These are phyloP conservation scores for Nylanderia fulva DNA, from an alignment of 1,140 invertebrate species.

Conservation along the genomic window DNA sequence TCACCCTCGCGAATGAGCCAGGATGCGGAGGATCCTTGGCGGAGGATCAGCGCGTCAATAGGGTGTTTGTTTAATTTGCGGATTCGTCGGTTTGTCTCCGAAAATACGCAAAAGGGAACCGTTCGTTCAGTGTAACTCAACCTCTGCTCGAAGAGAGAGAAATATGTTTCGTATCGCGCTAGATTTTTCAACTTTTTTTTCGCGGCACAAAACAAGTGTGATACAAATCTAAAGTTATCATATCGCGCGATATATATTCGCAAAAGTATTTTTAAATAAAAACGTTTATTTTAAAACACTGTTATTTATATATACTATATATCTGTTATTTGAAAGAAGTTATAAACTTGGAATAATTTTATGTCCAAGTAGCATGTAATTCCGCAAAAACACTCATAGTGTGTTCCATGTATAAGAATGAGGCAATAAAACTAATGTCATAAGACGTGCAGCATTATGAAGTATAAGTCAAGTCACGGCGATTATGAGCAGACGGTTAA, in stretches of 20 bases:
- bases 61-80: slow-evolving; percentile 83
- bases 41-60: slow-evolving; percentile 82
- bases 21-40: slow-evolving; percentile 61
- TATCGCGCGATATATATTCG: too few relatives aligned
- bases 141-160: neutral
- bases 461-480: slow-evolving; percentile 57
- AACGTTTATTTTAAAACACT: slow-evolving; percentile 2
- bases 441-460: slow-evolving; percentile 40
- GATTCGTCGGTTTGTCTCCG: slow-evolving; percentile 67
- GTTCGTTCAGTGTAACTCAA: slow-evolving; percentile 54
- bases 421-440: slow-evolving; percentile 40
- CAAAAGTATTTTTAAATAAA: neutral
- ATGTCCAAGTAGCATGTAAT: slow-evolving; percentile 5
- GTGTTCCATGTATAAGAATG: slow-evolving; percentile 48
- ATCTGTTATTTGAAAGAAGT: neutral
- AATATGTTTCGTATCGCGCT: neutral
- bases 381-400: neutral
- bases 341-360: neutral
- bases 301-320: neutral
- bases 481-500: slow-evolving; percentile 68
- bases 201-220: neutral
- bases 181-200: neutral
- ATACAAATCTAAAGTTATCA: too few relatives aligned
- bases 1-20: slow-evolving; percentile 55
- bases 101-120: neutral